Conservation (phyloP, 2,113 vertebrate genomes). For the Thalassoma bifasciatum region DNA sequence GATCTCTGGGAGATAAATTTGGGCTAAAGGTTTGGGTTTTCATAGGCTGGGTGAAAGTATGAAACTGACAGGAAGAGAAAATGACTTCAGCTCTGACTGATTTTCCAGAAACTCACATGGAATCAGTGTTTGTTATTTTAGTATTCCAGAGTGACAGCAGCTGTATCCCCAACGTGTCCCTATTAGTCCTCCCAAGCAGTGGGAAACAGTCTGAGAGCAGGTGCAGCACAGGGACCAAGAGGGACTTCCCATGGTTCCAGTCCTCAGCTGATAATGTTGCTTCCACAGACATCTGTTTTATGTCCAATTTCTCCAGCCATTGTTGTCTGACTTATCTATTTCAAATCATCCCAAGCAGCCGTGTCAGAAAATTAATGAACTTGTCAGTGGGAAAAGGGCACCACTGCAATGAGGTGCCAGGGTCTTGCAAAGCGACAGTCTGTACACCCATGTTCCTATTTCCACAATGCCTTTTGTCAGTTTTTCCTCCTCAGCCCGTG, state of each 20-base stretch:
- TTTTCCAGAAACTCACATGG: constrained; percentile 16
- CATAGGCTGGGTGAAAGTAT: constrained; percentile 8
- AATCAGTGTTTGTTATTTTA: constrained; percentile 64
- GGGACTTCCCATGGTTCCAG: constrained; percentile 55
- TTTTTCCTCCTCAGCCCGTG: constrained; percentile 51
- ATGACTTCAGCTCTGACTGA: constrained; percentile 17
- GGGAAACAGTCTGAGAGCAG: constrained; percentile 59
- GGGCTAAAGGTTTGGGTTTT: constrained; percentile 24
- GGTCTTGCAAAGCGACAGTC: constrained; percentile 60
- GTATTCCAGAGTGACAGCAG: constrained; percentile 51
- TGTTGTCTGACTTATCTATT: constrained; percentile 65
- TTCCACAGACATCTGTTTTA: constrained; percentile 51
- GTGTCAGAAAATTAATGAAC: constrained; percentile 73
- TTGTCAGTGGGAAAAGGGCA: constrained; percentile 75
- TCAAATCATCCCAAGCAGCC: constrained; percentile 65
- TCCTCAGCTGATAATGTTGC: constrained; percentile 45
- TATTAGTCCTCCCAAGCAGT: constrained; percentile 53
- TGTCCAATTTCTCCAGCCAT: constrained; percentile 55
- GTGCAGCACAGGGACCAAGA: constrained; percentile 57
- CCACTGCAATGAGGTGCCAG: constrained; percentile 60
- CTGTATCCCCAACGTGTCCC: constrained; percentile 62
- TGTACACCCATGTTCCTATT: constrained; percentile 55
- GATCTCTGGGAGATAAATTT: constrained; percentile 30
- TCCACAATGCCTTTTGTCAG: constrained; percentile 60
- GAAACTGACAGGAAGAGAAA: background rate